Evolutionary conservation across 2,113 vertebrate species (phyloP), one percentile per base, ranked within the genome.

Genomic region (Oreochromis tanganicae): DNA sequence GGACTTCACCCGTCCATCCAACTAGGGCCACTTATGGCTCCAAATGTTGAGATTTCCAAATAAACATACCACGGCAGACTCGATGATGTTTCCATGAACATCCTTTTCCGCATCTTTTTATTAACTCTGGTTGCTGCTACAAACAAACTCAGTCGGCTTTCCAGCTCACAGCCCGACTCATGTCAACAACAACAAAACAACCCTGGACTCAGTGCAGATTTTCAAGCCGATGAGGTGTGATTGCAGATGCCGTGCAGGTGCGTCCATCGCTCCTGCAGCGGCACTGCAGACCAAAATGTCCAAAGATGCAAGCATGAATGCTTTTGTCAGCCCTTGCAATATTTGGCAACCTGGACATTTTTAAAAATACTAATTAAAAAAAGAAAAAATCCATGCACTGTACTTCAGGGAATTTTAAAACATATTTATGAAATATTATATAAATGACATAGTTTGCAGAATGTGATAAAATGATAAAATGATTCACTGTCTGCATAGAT

Each of bases 161-260:
- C 1, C 29, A 63, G 59, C 59, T 63, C 29, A 61, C 34, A 61
- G 57, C 9, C 9, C 1, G 9, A 61, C 29, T 4, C 27, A 27
- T 27, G 1, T 34, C 29, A 19, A 63, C 59, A 63, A 61, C 13
- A 59, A 32, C 32, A 32, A 59, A 13, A 34, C 9, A 0, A 63
- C 14, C 57, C 57, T 61, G 57, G 57, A 61, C 0, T 29, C 8
- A 61, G 57, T 61, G 57, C 57, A 61, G 14, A n/a, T n/a, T n/a
- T n/a, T n/a, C n/a, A n/a, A 61, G 0, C 29, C 1, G 0, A 11
- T 1, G 2, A 63, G 16, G 59, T 16, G 0, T 63, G 32, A 63
- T 63, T 36, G 5, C 59, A 63, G 17, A 36, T 63, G 59, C 59
- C 32, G 0, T 63, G 59, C 59, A 63, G 29, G 29, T 19, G 59